Base-by-base conservation (phyloP, 2,888 invertebrate genomes). In the Lasioglossum calceatum region DNA sequence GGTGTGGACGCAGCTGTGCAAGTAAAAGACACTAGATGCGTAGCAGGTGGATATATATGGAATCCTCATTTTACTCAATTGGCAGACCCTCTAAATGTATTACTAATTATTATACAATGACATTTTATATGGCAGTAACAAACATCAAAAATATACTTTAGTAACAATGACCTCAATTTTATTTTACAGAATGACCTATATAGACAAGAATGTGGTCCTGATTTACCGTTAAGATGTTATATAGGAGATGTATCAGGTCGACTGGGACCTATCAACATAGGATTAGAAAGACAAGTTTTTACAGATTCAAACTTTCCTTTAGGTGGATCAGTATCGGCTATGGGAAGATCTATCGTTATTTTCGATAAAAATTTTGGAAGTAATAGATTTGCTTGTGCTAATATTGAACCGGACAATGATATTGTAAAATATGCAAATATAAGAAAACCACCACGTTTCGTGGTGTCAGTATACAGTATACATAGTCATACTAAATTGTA, bases 21-120 rank as follows among this genome's bases (percentile, higher is more conserved):
- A 94, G 97, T 97, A 61, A 97, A 97, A 85, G 96, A 96, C 89
- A 98, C 98, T 0, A 96, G 99, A 89, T 99, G 99, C 94, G 98
- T 98, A 14, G 98, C 99, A 2, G 98, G 98, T 42, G 99, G 99
- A 12, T 98, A 98, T 93, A 96, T 97, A 19, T 98, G 98, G 98
- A 98, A 98, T 96, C 98, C 98, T 0, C 98, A 97, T 95, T 98
- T 97, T 93, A 98, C 98, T 1, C 98, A 98, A 95, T 96, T 98
- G 0, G 98, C 98, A 0, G 98, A 98, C 96, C 98, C 98, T 0
- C 96, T 98, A 67, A 98, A 98, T 95, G 98, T 98, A 95, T 77
- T 64, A 50, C 75, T 47, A 54, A 78, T 79, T 36, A 64, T 32
- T 16, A 36, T 71, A 14, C 0, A 50, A 70, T 32, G 58, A 32